These are phyloP conservation scores for Enteromius afrohamiltoni DNA, from an alignment of 2,797 vertebrate genomes.

Conservation along the genomic window DNA sequence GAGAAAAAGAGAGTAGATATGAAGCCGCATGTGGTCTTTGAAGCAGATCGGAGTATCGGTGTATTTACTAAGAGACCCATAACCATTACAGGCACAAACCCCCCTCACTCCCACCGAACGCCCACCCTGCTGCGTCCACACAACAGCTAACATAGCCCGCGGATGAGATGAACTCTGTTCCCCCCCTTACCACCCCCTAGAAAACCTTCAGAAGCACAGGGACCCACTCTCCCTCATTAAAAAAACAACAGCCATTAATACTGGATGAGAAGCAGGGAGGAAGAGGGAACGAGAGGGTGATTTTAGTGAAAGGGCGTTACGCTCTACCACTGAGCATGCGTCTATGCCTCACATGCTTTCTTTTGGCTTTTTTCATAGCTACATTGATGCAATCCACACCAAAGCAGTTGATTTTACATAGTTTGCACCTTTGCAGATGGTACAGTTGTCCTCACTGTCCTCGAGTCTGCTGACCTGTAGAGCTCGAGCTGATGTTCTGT, in stretches of 20 bases:
- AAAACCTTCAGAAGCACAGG: slow-evolving; percentile 63
- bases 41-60: slow-evolving; percentile 46
- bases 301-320: slow-evolving; percentile 35
- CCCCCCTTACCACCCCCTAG: slow-evolving; percentile 64
- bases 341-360: slow-evolving; percentile 15
- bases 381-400: background rate
- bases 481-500: slow-evolving; percentile 38
- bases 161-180: slow-evolving; percentile 67
- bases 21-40: slow-evolving; percentile 44
- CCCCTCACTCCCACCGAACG: slow-evolving; percentile 31
- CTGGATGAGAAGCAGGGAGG: slow-evolving; percentile 75
- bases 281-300: slow-evolving; percentile 14
- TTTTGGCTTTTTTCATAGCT: background rate
- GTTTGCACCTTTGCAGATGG: slow-evolving; percentile 25
- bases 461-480: slow-evolving; percentile 23
- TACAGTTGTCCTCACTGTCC: background rate
- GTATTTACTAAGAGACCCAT: slow-evolving; percentile 44
- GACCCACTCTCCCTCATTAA: slow-evolving; percentile 79
- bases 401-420: background rate
- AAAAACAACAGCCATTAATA: slow-evolving; percentile 83
- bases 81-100: slow-evolving; percentile 25
- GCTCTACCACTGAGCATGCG: slow-evolving; percentile 51
- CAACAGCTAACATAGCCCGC: slow-evolving; percentile 69
- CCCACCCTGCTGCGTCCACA: slow-evolving; percentile 63
- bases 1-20: slow-evolving; percentile 36